A percentile compares a stretch with the other conserved stretches of the same genome.
Evolutionary conservation across 2,888 invertebrate species (phyloP).

Genomic region (Phania funesta): DNA sequence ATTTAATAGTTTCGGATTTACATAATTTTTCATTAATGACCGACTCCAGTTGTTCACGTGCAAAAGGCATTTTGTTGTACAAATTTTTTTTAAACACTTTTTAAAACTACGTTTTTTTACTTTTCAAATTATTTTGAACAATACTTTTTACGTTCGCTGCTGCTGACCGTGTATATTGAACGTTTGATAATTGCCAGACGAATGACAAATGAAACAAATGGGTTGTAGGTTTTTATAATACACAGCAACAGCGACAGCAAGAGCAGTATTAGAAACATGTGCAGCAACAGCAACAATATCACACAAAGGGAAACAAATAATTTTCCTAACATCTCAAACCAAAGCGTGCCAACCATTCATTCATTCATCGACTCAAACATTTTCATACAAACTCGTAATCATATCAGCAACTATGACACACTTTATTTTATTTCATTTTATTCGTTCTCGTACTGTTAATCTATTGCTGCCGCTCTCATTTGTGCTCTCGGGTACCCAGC

Average conservation of each 20-base stretch:
- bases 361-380: not conserved
- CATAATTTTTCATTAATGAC: conserved; percentile 84
- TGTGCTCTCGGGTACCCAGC: not conserved
- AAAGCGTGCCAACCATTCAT: not conserved
- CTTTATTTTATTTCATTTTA: conserved; percentile 18
- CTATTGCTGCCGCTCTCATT: not conserved
- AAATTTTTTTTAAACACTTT: conserved; percentile 35
- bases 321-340: conserved; percentile 8
- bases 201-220: conserved; percentile 72
- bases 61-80: conserved; percentile 75
- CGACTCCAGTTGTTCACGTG: conserved; percentile 74
- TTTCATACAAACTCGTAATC: not conserved
- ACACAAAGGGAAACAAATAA: not conserved
- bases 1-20: conserved; percentile 89
- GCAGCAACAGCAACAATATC: conserved; percentile 28
- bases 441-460: not conserved
- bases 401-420: not conserved
- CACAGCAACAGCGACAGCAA: not conserved
- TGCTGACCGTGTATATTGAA: conserved; percentile 58
- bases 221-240: conserved; percentile 74
- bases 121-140: not conserved
- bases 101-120: not conserved
- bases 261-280: conserved; percentile 3
- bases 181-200: conserved; percentile 70
- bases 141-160: not conserved